phyloP scores from a whole-genome alignment of 2,113 vertebrate species.

The Triplophysa dalaica region DNA sequence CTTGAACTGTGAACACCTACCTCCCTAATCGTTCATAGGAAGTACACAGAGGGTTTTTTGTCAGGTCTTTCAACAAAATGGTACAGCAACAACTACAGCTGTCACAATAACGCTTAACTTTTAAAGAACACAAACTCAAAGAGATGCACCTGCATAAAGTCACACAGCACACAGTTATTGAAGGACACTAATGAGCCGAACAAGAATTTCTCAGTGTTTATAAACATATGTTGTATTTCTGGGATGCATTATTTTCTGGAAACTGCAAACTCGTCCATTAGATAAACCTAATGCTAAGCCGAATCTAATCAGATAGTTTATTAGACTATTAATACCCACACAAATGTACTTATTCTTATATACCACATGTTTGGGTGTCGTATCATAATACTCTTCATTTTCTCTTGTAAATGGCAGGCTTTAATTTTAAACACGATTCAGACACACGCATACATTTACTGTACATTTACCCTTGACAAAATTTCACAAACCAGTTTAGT shows the following conservation, averaged over 20 bases:
- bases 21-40: neutral
- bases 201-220: neutral
- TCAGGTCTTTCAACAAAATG: conserved; percentile 1
- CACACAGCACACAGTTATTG: neutral
- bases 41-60: neutral
- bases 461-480: neutral
- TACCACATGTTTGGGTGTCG: neutral
- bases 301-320: no score
- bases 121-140: neutral
- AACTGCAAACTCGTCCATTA: no score
- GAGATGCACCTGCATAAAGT: conserved; percentile 2
- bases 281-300: no score
- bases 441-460: neutral
- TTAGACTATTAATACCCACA: no score
- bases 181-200: neutral
- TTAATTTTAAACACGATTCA: neutral
- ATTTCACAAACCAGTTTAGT: neutral
- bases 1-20: conserved; percentile 5
- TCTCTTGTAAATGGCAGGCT: neutral
- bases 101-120: neutral
- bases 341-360: no score
- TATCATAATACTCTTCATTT: neutral
- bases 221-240: neutral
- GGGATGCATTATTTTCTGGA: no score
- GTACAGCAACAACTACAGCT: conserved; percentile 1